phyloP scores from a whole-genome alignment of 2,797 vertebrate species.

The Threskiornis aethiopicus region DNA sequence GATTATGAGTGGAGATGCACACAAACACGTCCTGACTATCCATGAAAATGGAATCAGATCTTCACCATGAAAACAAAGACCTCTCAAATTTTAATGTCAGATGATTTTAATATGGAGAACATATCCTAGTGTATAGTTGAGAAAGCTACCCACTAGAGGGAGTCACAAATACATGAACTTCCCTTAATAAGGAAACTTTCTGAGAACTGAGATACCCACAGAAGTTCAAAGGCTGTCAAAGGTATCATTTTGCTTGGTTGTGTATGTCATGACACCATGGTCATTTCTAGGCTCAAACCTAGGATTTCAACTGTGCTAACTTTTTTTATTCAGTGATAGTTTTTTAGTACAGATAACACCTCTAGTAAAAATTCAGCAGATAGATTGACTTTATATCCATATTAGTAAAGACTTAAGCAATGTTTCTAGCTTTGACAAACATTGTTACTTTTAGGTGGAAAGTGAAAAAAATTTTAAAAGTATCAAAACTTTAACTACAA shows the following conservation, averaged over 20 bases:
- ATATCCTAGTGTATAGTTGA: not conserved
- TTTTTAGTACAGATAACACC: not conserved
- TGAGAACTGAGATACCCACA: not conserved
- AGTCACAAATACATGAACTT: not conserved
- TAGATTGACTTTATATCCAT: not conserved
- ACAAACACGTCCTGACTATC: not conserved
- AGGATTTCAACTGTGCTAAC: not conserved
- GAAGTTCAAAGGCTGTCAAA: not conserved
- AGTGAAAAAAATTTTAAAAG: not conserved
- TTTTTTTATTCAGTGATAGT: not conserved
- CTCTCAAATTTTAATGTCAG: not conserved
- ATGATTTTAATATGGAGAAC: not conserved
- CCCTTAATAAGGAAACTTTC: not conserved
- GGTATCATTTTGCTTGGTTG: not conserved
- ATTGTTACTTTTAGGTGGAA: not conserved
- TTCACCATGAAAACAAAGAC: not conserved
- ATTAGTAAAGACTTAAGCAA: not conserved
- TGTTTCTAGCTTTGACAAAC: not conserved
- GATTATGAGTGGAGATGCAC: not conserved
- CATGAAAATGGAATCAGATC: not conserved
- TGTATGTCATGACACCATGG: not conserved
- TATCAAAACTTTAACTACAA: not conserved
- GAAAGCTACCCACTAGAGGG: conserved; percentile 22
- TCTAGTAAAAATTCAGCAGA: not conserved
- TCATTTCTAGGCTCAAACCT: not conserved